Base-by-base conservation (phyloP, 2,797 vertebrate species). In the Rhodeus uyekii region DNA sequence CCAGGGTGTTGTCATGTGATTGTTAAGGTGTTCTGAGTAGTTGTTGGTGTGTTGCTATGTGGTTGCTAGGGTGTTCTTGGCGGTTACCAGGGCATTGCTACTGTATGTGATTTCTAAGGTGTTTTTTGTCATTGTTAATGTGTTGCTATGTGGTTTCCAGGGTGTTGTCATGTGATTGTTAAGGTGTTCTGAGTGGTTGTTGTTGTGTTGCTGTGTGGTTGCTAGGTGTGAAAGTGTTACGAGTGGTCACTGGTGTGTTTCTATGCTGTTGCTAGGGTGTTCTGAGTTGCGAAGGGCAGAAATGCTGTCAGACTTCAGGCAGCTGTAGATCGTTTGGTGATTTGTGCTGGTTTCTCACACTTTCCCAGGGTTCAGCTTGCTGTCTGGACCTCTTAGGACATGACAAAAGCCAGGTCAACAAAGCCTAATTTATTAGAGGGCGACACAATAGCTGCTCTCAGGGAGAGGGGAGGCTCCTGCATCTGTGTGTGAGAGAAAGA, bases 351-450 rank as follows among this genome's bases (percentile, higher is more conserved):
- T 81, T 83, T 60, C 80, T 80, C 78, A 78, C 78, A 12, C 78
- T 86, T 90, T 87, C 84, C 75, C 87, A 89, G 84, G 83, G 46
- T 76, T 83, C 53, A 76, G 67, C 80, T 58, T 29, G 77, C 85
- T 60, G 78, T 78, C 84, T 86, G 82, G 73, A 69, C 61, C 64
- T 83, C 82, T 81, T 83, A 80, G 53, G 67, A 81, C 80, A 64
- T 39, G 76, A 74, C 68, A 84, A 80, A 85, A 84, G 84, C 85
- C 84, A 85, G 89, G 87, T 84, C 86, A 88, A 87, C 86, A 88
- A 85, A 84, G 86, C 81, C 86, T 88, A 86, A 88, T 89, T 87
- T 89, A 87, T 88, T 87, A 77, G 83, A 85, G 83, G 81, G 63
- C 72, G 83, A 83, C 81, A 89, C 88, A 88, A 88, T 88, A 78